These are phyloP conservation scores for Entelurus aequoreus DNA, from an alignment of 2,113 vertebrate genomes.

Conservation along the genomic window DNA sequence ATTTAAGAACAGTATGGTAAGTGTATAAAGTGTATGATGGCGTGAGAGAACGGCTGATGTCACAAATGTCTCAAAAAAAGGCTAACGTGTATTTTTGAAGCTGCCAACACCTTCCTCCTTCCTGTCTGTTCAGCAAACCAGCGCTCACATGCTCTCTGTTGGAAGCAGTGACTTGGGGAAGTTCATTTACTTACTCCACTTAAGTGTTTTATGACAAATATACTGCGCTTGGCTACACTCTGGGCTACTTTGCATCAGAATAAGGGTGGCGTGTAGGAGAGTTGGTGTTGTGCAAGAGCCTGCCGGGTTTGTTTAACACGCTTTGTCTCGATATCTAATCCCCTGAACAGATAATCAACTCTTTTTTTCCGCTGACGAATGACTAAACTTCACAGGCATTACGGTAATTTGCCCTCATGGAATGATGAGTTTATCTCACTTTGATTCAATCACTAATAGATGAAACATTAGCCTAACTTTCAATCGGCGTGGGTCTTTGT, in stretches of 20 bases:
- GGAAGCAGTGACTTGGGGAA: slow-evolving; percentile 34
- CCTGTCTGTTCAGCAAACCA: slow-evolving; percentile 33
- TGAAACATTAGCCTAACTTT: not conserved
- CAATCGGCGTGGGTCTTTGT: no score
- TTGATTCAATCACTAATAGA: slow-evolving; percentile 19
- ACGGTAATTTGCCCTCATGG: no score
- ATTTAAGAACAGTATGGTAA: not conserved
- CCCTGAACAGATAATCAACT: no score
- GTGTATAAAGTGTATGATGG: no score
- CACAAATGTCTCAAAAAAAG: not conserved
- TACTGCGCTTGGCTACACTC: slow-evolving; percentile 8
- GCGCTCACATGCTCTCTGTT: slow-evolving; percentile 27
- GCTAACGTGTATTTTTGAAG: not conserved
- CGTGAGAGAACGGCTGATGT: not conserved
- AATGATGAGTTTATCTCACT: not conserved
- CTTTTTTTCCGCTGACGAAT: no score
- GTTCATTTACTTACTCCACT: slow-evolving; percentile 49
- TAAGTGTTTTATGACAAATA: slow-evolving; percentile 15
- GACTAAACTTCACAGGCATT: no score
- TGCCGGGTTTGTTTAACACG: no score
- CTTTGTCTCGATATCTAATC: no score
- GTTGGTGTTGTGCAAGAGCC: no score
- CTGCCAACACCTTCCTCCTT: not conserved
- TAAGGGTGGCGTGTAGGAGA: no score
- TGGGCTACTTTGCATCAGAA: slow-evolving; percentile 20